Conservation (phyloP, 2,113 vertebrate species). For the Pelecanoides urinatrix region DNA sequence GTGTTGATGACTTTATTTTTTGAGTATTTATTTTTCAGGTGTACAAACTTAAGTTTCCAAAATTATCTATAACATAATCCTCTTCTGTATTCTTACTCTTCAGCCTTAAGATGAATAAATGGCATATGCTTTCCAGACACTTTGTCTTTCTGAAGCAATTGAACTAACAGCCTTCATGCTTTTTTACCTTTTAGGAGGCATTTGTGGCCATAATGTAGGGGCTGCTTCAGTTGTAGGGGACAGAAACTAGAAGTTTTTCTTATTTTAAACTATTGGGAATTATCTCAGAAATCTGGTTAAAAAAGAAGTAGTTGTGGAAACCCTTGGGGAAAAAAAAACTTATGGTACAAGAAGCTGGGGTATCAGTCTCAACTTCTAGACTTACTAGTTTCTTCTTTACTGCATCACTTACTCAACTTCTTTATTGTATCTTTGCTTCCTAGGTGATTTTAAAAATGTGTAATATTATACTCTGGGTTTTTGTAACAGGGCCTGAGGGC, state of each 20-base stretch:
- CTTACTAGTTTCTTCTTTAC: background rate
- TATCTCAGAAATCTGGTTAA: background rate
- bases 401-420: background rate
- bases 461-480: background rate
- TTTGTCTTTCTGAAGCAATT: background rate
- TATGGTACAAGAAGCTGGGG: background rate
- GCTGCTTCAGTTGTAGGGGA: background rate
- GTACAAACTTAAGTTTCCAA: background rate
- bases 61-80: background rate
- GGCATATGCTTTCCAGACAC: background rate
- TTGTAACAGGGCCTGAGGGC: conserved; percentile 72
- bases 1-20: background rate
- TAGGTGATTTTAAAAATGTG: background rate
- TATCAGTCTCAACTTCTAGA: background rate
- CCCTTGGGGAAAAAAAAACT: background rate
- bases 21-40: background rate
- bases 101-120: background rate
- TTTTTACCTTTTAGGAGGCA: background rate
- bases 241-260: background rate
- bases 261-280: background rate
- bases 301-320: background rate
- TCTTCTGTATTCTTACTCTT: background rate
- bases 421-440: background rate
- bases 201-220: background rate
- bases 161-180: background rate